These are phyloP conservation scores for Corythornis cristatus DNA, from an alignment of 2,113 vertebrate species.

Conservation along the genomic window DNA sequence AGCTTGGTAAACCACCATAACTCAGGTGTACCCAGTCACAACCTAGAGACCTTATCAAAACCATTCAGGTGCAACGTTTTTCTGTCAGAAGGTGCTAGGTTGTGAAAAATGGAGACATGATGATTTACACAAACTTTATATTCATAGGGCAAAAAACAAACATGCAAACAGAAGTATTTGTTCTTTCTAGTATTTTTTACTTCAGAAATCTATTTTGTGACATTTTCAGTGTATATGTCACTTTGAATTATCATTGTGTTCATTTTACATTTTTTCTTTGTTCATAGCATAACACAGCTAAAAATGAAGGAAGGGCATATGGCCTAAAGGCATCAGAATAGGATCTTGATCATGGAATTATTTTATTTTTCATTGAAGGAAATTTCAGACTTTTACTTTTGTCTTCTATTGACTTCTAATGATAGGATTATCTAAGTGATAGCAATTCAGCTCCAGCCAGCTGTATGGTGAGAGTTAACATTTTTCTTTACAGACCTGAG, in stretches of 20 bases:
- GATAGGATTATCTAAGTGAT: not conserved
- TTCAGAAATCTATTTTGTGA: not conserved
- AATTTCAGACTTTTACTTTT: not conserved
- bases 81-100: not conserved
- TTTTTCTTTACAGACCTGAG: slow-evolving; percentile 16
- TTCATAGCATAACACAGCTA: not conserved
- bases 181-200: not conserved
- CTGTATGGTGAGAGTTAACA: slow-evolving; percentile 6
- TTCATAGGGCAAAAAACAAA: not conserved
- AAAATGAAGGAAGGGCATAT: not conserved
- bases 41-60: not conserved
- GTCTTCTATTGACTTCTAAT: not conserved
- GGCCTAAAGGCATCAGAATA: not conserved
- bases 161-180: not conserved
- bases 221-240: not conserved
- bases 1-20: not conserved
- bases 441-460: slow-evolving; percentile 22
- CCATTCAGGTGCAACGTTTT: not conserved
- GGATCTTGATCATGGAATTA: not conserved
- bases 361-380: not conserved
- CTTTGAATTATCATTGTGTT: not conserved
- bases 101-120: rapidly evolving
- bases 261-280: not conserved
- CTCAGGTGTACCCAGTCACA: rapidly evolving
- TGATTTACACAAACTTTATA: not conserved